Evolutionary conservation across 1,140 invertebrate species (phyloP), one percentile per base, ranked within the genome.

Genomic region (Caerostris extrusa): DNA sequence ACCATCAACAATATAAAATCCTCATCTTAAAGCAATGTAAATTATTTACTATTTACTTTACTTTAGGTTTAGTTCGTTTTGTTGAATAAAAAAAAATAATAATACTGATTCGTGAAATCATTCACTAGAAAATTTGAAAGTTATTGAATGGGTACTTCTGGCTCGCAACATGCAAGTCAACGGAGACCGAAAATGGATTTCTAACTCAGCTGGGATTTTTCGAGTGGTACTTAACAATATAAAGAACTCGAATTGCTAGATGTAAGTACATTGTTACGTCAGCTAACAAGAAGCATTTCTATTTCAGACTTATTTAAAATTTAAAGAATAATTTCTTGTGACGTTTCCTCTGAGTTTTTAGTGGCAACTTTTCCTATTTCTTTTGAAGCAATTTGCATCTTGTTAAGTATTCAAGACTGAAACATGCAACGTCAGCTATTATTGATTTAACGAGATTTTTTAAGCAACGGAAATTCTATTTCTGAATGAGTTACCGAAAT

Each of bases 251-350:
- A 14, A 83, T 17, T 83, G 14, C 17, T n/a, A 17, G 56, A 53
- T 14, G 6, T 17, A 56, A 56, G 55, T 55, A 57, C 81, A 83
- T 56, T 83, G 81, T n/a, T n/a, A 17, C 7, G 53, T 17, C 14
- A 19, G 10, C 55, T 83, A 83, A 83, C 81, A 83, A 83, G 81
- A 56, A 56, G 53, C 17, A 56, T 83, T 57, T 83, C 7, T 83
- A 17, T 57, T 83, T 17, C 5, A 83, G 55, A n/a, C 81, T 77
- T 77, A 3, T 4, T 3, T 50, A 69, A 71, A 50, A 53, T 71
- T 71, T 34, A 34, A 50, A 10, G 19, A 69, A 69, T 50, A 71
- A 71, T 34, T 10, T 71, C 3, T 50, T 3, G 19, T 71, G 69
- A 7, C 69, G 12, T 53, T 71, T 71, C 19, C 19, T 10, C 69